Conservation (phyloP, 2,113 vertebrate species). For the Catharus fuscescens region DNA sequence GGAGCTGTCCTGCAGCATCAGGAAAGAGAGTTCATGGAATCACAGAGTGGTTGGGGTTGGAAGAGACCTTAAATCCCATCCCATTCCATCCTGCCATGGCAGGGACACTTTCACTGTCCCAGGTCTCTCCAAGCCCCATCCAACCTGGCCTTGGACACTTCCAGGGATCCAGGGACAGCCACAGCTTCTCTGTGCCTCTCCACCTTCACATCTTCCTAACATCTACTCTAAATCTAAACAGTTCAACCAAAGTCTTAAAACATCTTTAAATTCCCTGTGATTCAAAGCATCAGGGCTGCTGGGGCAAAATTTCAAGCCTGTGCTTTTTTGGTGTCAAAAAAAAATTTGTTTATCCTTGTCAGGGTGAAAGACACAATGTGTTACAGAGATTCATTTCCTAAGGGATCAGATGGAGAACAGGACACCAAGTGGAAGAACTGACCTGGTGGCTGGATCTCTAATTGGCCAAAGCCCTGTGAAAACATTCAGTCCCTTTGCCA, state of each 20-base stretch:
- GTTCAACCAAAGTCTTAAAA: background rate
- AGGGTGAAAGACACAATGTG: background rate
- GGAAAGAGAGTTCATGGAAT: background rate
- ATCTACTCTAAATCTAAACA: background rate
- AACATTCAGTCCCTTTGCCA: background rate
- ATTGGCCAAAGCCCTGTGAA: background rate
- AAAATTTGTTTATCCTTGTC: background rate
- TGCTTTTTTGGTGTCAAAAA: accelerated
- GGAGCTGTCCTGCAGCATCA: background rate
- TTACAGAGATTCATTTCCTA: background rate
- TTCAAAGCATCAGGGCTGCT: background rate
- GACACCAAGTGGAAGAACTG: background rate
- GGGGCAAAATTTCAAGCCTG: background rate
- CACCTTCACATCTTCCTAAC: background rate
- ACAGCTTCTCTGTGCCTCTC: background rate
- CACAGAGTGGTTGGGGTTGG: background rate
- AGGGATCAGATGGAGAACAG: background rate
- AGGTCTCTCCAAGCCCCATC: accelerated
- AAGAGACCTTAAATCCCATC: background rate
- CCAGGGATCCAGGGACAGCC: background rate
- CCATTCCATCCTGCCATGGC: background rate
- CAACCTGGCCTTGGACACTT: background rate
- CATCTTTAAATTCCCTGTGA: background rate
- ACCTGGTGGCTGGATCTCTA: background rate
- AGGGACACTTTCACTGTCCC: accelerated